A percentile compares a stretch with the other conserved stretches of the same genome.
phyloP scores from a whole-genome alignment of 2,888 invertebrate species.

The Phortica magna region DNA sequence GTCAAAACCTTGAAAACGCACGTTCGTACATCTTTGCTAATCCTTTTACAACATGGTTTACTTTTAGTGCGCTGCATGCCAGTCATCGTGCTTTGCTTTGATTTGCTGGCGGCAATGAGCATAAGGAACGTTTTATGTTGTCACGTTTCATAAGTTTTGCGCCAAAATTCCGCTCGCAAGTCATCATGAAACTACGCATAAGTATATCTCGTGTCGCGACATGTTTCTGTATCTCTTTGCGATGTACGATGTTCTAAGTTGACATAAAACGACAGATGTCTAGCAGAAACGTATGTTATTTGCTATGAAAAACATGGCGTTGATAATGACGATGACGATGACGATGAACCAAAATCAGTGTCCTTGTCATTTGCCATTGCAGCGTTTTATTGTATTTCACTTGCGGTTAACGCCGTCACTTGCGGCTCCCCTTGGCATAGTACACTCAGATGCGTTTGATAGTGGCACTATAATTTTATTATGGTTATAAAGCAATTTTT shows the following conservation, averaged over 20 bases:
- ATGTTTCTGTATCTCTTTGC: not conserved
- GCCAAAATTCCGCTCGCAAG: not conserved
- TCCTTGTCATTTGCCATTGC: conserved; percentile 53
- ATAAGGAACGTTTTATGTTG: conserved; percentile 49
- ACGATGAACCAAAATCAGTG: conserved; percentile 50
- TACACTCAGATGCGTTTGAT: conserved; percentile 40
- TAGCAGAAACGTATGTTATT: not conserved
- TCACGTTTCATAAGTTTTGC: conserved; percentile 59
- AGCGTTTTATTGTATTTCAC: conserved; percentile 54
- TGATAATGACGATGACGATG: not conserved
- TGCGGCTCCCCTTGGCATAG: not conserved
- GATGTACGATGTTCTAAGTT: not conserved
- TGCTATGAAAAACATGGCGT: not conserved
- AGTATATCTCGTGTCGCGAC: not conserved
- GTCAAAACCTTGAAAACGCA: not conserved
- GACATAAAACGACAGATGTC: not conserved
- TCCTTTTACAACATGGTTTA: conserved; percentile 50
- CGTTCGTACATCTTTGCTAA: conserved; percentile 45
- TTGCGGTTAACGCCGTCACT: conserved; percentile 45
- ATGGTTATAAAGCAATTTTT: conserved; percentile 65
- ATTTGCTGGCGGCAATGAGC: not conserved
- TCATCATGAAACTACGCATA: not conserved
- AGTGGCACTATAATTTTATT: conserved; percentile 66
- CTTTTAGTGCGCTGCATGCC: conserved; percentile 11
- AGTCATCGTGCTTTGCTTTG: not conserved